Evolutionary conservation across 2,113 vertebrate species (phyloP), one percentile per base, ranked within the genome.

Genomic region (Pachypanchax playfairii): DNA sequence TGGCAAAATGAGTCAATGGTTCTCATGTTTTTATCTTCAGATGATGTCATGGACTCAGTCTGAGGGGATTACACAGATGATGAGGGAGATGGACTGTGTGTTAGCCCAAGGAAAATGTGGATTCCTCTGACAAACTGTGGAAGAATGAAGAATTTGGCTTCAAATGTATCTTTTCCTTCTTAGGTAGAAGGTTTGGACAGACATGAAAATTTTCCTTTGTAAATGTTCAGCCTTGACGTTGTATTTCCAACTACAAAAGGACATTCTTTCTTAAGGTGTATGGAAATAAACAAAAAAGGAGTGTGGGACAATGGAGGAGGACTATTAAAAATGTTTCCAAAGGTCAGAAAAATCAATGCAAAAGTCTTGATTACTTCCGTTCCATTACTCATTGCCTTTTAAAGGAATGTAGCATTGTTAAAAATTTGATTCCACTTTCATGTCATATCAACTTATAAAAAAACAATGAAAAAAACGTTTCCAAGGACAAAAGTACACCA

Each of bases 1-100:
- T 70, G 71, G 51, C 58, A 11, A 47, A 42, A 57, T 80, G 49
- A 64, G 81, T 10, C 29, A 31, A 9, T 1, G 82, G 59, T 76
- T 83, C 81, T 75, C 70, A 52, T 47, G 61, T 66, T 80, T 80
- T 83, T 87, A 87, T 87, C 80, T 65, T 35, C 48, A 39, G 9
- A 25, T 88, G 86, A 91, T 79, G 79, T 89, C 85, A 87, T 83
- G 65, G 80, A 70, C 68, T 58, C 66, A 79, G 67, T 85, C 54
- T 69, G 58, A 59, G 65, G 73, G 77, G 65, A 82, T 88, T 84
- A 82, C 35, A 18, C 68, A 83, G n/a, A n/a, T n/a, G n/a, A n/a
- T n/a, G n/a, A n/a, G n/a, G n/a, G 63, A 73, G 70, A 73, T 51
- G 41, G 66, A 62, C 66, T 50, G 42, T 29, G 66, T 36, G 64